These are phyloP conservation scores for Jordanella pulchra DNA, from an alignment of 2,797 vertebrate species.

Conservation along the genomic window DNA sequence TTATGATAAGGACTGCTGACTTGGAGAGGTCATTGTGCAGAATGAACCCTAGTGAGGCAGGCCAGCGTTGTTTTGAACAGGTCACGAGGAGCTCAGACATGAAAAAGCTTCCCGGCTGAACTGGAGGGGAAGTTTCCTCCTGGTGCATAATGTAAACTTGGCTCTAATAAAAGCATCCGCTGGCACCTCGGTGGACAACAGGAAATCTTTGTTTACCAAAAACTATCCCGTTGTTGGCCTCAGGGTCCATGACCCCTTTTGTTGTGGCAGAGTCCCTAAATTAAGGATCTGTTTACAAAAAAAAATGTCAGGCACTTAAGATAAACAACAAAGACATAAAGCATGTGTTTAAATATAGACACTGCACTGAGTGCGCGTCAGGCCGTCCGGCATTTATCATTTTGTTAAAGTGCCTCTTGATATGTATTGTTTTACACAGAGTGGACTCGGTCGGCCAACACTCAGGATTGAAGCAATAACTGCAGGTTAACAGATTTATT, in stretches of 20 bases:
- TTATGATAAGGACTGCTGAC: neutral
- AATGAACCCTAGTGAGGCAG: constrained; percentile 33
- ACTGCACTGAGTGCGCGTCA: constrained; percentile 50
- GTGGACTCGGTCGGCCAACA: constrained; percentile 19
- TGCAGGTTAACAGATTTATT: constrained; percentile 6
- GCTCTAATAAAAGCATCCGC: constrained; percentile 85
- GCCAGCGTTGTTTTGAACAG: constrained; percentile 57
- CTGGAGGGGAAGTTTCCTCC: constrained; percentile 78
- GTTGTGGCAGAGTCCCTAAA: constrained; percentile 46
- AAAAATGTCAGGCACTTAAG: constrained; percentile 54
- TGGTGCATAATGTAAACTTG: constrained; percentile 79
- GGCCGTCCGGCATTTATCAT: constrained; percentile 12
- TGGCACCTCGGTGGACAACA: constrained; percentile 85
- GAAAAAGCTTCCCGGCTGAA: constrained; percentile 49
- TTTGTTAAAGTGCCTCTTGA: constrained; percentile 39
- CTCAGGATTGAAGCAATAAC: constrained; percentile 17
- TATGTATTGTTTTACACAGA: constrained; percentile 60
- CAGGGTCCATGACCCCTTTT: constrained; percentile 54
- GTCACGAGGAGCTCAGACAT: constrained; percentile 52
- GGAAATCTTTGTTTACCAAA: constrained; percentile 81
- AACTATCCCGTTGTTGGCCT: constrained; percentile 77
- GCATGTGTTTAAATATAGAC: constrained; percentile 37
- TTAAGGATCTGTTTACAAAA: constrained; percentile 52
- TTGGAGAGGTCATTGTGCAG: constrained; percentile 28
- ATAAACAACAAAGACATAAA: constrained; percentile 59